A percentile compares a stretch with the other conserved stretches of the same genome.
Conservation (phyloP, 2,888 invertebrate species). For the Leuctra nigra region DNA sequence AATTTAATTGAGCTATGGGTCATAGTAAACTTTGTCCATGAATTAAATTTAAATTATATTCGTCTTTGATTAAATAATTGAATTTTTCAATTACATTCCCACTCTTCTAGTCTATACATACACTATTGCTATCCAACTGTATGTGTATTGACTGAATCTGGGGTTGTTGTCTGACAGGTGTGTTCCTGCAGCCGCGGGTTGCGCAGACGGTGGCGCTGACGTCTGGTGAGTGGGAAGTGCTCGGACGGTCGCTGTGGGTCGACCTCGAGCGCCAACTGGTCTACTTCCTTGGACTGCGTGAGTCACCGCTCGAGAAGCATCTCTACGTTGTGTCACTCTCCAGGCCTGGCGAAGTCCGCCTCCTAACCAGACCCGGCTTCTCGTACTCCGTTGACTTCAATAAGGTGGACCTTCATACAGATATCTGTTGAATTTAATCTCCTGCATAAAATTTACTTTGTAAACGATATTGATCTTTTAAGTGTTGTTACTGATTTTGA, state of each 20-base stretch:
- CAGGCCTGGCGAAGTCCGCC: conserved; percentile 61
- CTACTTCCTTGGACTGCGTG: conserved; percentile 85
- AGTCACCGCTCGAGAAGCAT: conserved; percentile 89
- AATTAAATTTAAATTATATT: too few relatives aligned
- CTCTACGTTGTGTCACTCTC: conserved; percentile 76
- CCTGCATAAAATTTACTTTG: conserved; percentile 2
- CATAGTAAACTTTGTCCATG: too few relatives aligned
- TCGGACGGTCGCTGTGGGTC: conserved; percentile 81
- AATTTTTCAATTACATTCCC: too few relatives aligned
- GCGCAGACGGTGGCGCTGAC: conserved; percentile 61
- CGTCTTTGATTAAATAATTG: too few relatives aligned
- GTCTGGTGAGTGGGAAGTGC: conserved; percentile 89
- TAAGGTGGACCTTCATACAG: conserved; percentile 44
- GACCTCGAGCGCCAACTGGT: conserved; percentile 71
- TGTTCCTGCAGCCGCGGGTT: conserved; percentile 27
- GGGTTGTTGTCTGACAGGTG: too few relatives aligned
- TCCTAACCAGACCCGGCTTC: conserved; percentile 75
- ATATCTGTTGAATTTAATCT: conserved; percentile 2
- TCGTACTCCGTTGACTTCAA: conserved; percentile 80
- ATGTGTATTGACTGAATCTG: too few relatives aligned
- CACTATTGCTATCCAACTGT: too few relatives aligned
- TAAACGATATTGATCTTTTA: not conserved
- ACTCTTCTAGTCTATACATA: too few relatives aligned
- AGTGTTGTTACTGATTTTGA: not conserved
- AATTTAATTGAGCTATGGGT: too few relatives aligned